phyloP scores from a whole-genome alignment of 2,797 vertebrate genomes.

The Cyprinella venusta region DNA sequence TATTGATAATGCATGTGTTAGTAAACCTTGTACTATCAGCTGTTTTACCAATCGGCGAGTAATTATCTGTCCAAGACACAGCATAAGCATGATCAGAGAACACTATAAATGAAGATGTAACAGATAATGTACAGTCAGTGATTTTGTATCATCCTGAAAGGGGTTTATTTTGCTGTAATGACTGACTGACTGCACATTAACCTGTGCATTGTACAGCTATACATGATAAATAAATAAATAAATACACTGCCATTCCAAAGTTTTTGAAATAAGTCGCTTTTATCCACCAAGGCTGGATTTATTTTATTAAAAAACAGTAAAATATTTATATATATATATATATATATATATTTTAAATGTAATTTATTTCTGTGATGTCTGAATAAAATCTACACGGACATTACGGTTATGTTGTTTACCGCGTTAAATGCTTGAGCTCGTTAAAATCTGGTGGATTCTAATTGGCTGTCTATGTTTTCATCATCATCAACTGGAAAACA shows the following conservation, averaged over 20 bases:
- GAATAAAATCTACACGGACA: not conserved
- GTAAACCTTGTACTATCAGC: conserved; percentile 15
- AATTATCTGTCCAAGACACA: conserved; percentile 35
- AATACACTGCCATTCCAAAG: not conserved
- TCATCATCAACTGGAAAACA: not conserved
- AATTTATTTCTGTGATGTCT: not conserved
- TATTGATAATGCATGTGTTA: not conserved
- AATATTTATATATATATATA: not conserved
- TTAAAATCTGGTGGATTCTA: not conserved
- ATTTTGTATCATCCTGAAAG: not conserved
- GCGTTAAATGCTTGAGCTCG: not conserved
- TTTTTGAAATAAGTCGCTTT: not conserved
- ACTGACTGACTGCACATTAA: not conserved
- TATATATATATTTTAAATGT: too few species aligned
- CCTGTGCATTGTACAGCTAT: not conserved
- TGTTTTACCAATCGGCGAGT: not conserved
- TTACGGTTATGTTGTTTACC: not conserved
- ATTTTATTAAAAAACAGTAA: not conserved
- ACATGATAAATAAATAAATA: not conserved
- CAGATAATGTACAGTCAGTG: not conserved
- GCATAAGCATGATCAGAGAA: conserved; percentile 14
- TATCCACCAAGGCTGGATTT: not conserved
- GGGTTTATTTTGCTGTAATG: not conserved
- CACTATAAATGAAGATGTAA: not conserved
- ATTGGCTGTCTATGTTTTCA: not conserved